Base-by-base conservation (phyloP, 2,797 vertebrate genomes). In the Tadarida brasiliensis region DNA sequence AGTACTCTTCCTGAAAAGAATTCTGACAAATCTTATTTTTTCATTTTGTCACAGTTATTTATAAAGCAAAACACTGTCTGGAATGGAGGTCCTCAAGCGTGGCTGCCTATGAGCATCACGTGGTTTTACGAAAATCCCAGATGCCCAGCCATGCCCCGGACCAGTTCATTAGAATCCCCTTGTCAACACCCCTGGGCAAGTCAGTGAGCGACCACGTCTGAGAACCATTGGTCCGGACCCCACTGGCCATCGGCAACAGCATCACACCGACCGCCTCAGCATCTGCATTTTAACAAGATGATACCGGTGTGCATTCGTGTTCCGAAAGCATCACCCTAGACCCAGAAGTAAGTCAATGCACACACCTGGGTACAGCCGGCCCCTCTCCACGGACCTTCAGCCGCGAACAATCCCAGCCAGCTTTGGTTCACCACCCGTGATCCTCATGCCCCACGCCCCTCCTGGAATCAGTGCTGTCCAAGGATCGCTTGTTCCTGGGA, bases 391-490 rank as follows among this genome's bases (percentile, higher is more conserved):
- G 15, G 49, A 19, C 59, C 28, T 28, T 17, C 77, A 33, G 80
- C 80, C 11, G 0, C 65, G 51, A 12, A 28, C 24, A 0, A 16
- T 7, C 68, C 15, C 49, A 7, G 15, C 49, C 20, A 3, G 49
- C 26, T 49, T 15, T 7, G 19, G 33, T 20, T 16, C 49, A 33
- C 59, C 2, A 1, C 49, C 35, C 17, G 5, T 22, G 2, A 1
- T 20, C 63, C 81, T 63, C 2, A 0, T 0, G 15, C 59, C 30
- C 47, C 0, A 1, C 26, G 47, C 14, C 15, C 26, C 15, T 54
- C 44, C 65, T 44, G 24, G n/a, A 33, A 44, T 30, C 0, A 0
- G 22, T 2, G 12, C 15, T 0, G 0, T 63, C 12, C 11, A 7
- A 39, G 10, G 17, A 51, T 35, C 7, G 1, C 14, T 15, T n/a